Conservation (phyloP, 2,113 vertebrate species). For the Benitochromis conjunctus region DNA sequence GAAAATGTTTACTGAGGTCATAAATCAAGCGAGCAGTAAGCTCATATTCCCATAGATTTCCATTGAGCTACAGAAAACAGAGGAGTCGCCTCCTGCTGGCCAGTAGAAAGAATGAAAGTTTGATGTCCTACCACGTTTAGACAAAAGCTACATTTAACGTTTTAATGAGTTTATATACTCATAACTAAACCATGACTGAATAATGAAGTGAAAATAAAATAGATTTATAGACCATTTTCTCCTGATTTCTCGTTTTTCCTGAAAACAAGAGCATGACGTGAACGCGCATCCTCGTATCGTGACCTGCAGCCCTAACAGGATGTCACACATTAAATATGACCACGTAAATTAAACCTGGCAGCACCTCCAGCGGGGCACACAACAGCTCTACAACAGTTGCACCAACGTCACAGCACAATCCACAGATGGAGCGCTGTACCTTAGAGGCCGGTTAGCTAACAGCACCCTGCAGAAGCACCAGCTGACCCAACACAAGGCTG, state of each 20-base stretch:
- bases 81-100: not conserved
- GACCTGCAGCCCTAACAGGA: not conserved
- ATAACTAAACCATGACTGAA: not conserved
- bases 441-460: slow-evolving; percentile 5
- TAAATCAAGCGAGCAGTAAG: not conserved
- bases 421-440: slow-evolving; percentile 39
- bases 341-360: not conserved
- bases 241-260: not conserved
- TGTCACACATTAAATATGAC: not conserved
- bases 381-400: slow-evolving; percentile 22
- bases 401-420: not conserved
- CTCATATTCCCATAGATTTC: not conserved
- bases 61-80: not conserved
- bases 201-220: not conserved
- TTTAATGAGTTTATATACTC: not conserved
- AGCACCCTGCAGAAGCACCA: slow-evolving; percentile 34
- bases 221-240: not conserved
- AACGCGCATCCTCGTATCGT: not conserved
- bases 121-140: not conserved
- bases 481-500: slow-evolving; percentile 33
- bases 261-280: not conserved
- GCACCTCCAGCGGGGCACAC: not conserved
- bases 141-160: not conserved
- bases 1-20: not conserved
- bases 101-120: not conserved